These are phyloP conservation scores for Chamaetylas fuelleborni DNA, from an alignment of 2,113 vertebrate genomes.

Conservation along the genomic window DNA sequence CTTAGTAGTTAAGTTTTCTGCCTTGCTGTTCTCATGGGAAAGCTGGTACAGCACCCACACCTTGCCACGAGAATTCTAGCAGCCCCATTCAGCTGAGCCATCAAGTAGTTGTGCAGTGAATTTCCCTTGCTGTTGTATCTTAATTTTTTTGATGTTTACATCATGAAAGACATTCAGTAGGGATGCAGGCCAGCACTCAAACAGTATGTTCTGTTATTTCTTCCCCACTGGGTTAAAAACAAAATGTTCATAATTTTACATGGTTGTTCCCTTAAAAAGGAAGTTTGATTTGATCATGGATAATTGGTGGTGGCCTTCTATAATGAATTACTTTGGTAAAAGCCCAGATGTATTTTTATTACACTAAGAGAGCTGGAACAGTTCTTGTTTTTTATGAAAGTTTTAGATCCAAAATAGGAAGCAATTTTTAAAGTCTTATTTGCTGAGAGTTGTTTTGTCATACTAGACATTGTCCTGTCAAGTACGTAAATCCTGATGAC, in stretches of 20 bases:
- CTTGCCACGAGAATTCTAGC: fast-evolving
- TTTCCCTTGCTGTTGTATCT: background rate
- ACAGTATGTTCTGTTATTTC: background rate
- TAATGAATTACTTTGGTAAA: background rate
- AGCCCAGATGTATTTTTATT: background rate
- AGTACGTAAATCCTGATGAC: background rate
- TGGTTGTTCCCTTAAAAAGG: background rate
- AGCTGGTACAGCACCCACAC: background rate
- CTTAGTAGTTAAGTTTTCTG: background rate
- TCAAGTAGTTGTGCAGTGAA: too few species aligned
- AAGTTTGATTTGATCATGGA: background rate
- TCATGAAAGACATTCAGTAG: background rate
- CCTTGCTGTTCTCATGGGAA: background rate
- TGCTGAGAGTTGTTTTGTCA: background rate
- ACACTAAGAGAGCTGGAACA: background rate
- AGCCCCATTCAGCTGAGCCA: background rate
- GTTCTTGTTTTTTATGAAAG: background rate
- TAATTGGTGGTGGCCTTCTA: background rate
- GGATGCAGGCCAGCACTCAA: background rate
- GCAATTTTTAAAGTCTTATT: background rate
- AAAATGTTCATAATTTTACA: background rate
- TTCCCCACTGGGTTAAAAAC: background rate
- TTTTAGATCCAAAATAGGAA: background rate
- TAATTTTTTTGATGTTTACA: background rate
- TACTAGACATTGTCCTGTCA: background rate